Evolutionary conservation across 1,140 invertebrate genomes (phyloP), one percentile per base, ranked within the genome.

Genomic region (Megalonaias nervosa): DNA sequence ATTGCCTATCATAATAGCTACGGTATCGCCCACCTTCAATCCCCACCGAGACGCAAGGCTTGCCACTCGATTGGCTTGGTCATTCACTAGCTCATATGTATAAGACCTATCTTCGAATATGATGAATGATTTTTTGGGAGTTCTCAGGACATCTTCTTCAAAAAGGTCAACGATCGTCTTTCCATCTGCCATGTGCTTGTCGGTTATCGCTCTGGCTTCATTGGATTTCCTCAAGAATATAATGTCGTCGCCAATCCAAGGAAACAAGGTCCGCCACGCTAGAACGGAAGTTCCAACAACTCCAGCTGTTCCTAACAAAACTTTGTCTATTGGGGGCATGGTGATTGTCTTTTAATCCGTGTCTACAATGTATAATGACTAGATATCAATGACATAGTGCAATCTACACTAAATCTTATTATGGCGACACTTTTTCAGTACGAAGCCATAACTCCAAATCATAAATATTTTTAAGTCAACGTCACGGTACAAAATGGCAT

Each of bases 1-100:
- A 78, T 89, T 89, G 31, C 80, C 66, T 48, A 85, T 72, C 74
- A 88, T 75, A 11, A 89, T 71, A 9, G 87, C 84, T 0, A 89
- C 83, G 26, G 81, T 83, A 59, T 87, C 85, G 0, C 84, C 86
- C 2, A 61, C 13, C 31, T 76, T 68, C 2, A 88, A 59, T 3
- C 83, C 84, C 71, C 81, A 81, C 2, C 67, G 60, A 13, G 68
- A 55, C 19, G 82, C 80, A 31, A 83, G 71, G 58, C 84, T 83
- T 5, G 86, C 88, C 5, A 89, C 86, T 59, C 74, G 82, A 59
- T 84, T 86, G 5, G 87, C 84, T 64, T 87, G 80, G 13, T 78
- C 67, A 68, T 89, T 83, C 70, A 88, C 78, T 19, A 82, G 80
- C 64, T 83, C 79, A 68, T 84, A 89, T 14, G 79, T 82, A 71